Evolutionary conservation across 2,888 invertebrate species (phyloP).

Genomic region (Leptopilina drosophilae): DNA sequence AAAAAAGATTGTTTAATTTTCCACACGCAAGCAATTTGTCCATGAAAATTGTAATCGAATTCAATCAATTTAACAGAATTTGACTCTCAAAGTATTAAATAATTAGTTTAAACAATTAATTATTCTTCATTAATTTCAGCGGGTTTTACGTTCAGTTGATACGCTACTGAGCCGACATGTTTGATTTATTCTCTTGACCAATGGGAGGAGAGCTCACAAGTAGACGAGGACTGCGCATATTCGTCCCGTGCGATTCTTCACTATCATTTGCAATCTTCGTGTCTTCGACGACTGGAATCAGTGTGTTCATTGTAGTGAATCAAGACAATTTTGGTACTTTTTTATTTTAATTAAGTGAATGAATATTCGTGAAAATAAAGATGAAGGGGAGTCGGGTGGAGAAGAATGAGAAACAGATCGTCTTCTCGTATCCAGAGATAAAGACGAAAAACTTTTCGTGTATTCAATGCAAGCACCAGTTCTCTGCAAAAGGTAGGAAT

Average conservation of each 20-base stretch:
- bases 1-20: background rate
- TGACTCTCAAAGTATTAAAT: background rate
- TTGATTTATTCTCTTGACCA: background rate
- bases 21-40: background rate
- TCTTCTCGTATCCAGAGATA: conserved; percentile 52
- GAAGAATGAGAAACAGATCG: background rate
- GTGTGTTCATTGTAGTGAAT: background rate
- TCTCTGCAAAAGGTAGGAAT: conserved; percentile 62
- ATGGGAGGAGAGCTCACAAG: background rate
- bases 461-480: conserved; percentile 61
- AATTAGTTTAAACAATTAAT: background rate
- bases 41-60: too few species aligned
- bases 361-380: background rate
- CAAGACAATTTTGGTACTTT: background rate
- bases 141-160: background rate
- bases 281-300: background rate
- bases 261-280: background rate
- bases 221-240: background rate
- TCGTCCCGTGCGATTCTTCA: background rate
- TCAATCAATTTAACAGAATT: too few species aligned
- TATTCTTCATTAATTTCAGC: background rate
- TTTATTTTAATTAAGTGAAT: background rate
- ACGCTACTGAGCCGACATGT: conserved; percentile 15
- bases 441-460: conserved; percentile 63
- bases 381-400: conserved; percentile 18